Evolutionary conservation across 53 echinoderm and acorn worm species (phyloP).

Genomic region (Glandiceps talaboti): DNA sequence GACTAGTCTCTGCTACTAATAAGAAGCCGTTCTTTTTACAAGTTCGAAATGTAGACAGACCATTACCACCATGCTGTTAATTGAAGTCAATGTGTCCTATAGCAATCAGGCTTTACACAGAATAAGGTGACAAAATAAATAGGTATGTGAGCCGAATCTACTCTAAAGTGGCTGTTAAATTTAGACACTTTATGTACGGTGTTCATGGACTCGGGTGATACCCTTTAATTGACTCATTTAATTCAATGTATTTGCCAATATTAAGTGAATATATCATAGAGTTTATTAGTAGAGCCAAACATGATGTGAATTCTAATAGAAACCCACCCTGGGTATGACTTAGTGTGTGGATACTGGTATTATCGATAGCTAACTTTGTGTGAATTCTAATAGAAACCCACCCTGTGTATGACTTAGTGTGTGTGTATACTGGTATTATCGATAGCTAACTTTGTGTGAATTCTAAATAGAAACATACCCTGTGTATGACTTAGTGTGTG

Average conservation of each 20-base stretch:
- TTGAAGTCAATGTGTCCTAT: neutral
- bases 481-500: no score
- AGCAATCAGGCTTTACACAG: neutral
- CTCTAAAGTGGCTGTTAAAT: neutral
- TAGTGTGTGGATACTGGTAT: no score
- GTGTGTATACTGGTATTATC: no score
- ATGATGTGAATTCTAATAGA: neutral
- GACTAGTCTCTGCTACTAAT: neutral
- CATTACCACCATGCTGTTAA: neutral
- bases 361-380: no score
- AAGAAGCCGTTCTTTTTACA: neutral
- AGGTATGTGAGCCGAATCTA: neutral
- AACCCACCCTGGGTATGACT: no score
- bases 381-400: no score
- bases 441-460: no score
- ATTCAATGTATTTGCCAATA: neutral
- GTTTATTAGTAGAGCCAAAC: neutral
- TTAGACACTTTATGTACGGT: neutral
- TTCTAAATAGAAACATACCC: no score
- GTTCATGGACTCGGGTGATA: neutral
- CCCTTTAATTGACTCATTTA: neutral
- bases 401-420: no score
- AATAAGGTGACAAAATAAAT: neutral
- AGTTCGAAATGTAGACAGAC: neutral
- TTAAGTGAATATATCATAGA: neutral